Evolutionary conservation across 2,113 vertebrate genomes (phyloP).

Genomic region (Varanus salvator): DNA sequence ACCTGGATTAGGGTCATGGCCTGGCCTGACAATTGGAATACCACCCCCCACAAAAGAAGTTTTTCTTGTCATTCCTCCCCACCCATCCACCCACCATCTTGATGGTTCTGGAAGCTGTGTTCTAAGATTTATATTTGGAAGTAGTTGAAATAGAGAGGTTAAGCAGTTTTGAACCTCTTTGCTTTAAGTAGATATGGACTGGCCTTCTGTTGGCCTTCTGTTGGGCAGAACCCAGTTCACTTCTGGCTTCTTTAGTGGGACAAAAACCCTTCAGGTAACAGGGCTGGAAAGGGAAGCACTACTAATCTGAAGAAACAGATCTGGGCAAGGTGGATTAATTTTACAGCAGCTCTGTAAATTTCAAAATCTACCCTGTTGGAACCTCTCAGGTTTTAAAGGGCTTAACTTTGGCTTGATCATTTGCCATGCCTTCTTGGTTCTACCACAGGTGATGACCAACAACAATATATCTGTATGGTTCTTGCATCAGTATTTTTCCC

Average conservation of each 20-base stretch:
- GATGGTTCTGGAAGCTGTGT: neutral
- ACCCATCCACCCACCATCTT: too few species aligned
- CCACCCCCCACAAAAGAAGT: neutral
- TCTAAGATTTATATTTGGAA: neutral
- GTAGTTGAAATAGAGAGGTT: neutral
- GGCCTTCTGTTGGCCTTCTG: too few species aligned
- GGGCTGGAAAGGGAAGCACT: neutral
- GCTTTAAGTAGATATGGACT: neutral
- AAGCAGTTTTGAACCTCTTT: neutral
- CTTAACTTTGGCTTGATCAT: slow-evolving; percentile 9
- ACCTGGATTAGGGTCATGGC: too few species aligned
- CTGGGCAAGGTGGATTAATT: too few species aligned
- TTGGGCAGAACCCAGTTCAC: neutral
- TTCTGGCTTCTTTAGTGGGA: neutral
- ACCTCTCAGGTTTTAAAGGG: neutral
- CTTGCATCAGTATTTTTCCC: neutral
- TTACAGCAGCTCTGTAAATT: neutral
- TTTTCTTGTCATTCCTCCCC: neutral
- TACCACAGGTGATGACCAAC: neutral
- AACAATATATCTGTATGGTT: slow-evolving; percentile 11
- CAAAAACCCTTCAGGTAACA: neutral
- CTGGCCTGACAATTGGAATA: neutral
- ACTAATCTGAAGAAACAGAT: neutral
- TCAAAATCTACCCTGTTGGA: neutral
- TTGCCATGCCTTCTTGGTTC: neutral